Evolutionary conservation across 2,113 vertebrate species (phyloP).

Genomic region (Leucopsar rothschildi): DNA sequence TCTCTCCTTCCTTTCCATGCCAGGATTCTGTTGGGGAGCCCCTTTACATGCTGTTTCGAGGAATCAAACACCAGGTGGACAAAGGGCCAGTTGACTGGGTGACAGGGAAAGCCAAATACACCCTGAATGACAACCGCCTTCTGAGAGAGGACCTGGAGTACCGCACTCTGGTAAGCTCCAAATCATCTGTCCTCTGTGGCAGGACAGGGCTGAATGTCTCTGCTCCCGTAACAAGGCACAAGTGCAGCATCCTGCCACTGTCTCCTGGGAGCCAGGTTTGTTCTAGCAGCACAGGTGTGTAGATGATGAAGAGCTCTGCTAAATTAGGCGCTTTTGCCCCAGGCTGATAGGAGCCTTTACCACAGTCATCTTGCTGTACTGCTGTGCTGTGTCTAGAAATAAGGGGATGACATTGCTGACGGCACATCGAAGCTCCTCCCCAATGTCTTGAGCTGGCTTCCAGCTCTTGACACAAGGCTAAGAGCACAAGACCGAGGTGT

Average conservation of each 20-base stretch:
- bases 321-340: background rate
- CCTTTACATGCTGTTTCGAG: conserved; percentile 95
- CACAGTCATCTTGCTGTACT: background rate
- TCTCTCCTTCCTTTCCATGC: background rate
- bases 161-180: conserved; percentile 84
- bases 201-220: background rate
- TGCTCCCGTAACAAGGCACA: background rate
- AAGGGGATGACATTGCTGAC: background rate
- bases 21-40: conserved; percentile 95
- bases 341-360: background rate
- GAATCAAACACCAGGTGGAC: conserved; percentile 98
- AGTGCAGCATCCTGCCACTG: background rate
- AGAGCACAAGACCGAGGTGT: background rate
- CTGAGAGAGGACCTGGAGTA: conserved; percentile 95
- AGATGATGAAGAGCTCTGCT: background rate
- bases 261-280: background rate
- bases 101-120: conserved; percentile 96
- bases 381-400: background rate
- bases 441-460: background rate
- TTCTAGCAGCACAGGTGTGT: background rate
- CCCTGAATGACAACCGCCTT: conserved; percentile 94
- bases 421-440: background rate
- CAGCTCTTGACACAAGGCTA: background rate
- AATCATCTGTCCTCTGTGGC: background rate
- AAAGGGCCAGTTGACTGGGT: conserved; percentile 97